Conservation (phyloP, 2,797 vertebrate species). For the Schizopygopsis malacanthus region DNA sequence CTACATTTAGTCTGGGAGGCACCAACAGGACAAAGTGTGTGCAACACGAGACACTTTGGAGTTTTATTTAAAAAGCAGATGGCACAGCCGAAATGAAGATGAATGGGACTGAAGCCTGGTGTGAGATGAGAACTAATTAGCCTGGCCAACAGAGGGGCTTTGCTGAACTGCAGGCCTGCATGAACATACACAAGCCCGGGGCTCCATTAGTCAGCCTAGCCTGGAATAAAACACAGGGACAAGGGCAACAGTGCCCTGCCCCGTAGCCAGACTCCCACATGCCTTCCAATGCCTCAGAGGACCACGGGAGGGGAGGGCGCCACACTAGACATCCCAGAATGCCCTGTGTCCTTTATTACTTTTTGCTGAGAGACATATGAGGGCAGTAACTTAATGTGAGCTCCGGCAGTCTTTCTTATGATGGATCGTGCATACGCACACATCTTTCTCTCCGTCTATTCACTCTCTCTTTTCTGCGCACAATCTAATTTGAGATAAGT, state of each 20-base stretch:
- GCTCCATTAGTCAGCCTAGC: constrained; percentile 80
- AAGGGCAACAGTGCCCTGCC: constrained; percentile 61
- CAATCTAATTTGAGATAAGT: constrained; percentile 81
- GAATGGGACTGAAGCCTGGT: constrained; percentile 73
- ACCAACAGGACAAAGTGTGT: constrained; percentile 71
- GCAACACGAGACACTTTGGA: constrained; percentile 72
- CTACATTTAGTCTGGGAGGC: constrained; percentile 73
- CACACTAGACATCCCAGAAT: constrained; percentile 73
- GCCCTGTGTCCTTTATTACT: constrained; percentile 75
- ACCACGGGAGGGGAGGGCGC: constrained; percentile 53
- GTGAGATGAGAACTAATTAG: constrained; percentile 82
- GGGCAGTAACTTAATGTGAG: constrained; percentile 60
- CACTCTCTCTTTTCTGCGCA: constrained; percentile 69
- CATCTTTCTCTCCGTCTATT: constrained; percentile 68
- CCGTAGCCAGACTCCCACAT: constrained; percentile 1
- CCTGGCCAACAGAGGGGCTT: constrained; percentile 80
- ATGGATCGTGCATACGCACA: constrained; percentile 70
- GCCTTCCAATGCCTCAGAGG: constrained; percentile 48
- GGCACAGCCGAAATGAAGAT: constrained; percentile 80
- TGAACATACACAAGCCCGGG: constrained; percentile 75
- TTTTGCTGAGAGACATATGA: constrained; percentile 76
- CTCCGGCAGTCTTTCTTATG: constrained; percentile 63
- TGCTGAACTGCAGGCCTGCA: constrained; percentile 77
- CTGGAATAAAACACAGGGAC: constrained; percentile 71
- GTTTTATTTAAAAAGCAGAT: constrained; percentile 84